phyloP scores from a whole-genome alignment of 2,113 vertebrate species.

The Crocuta crocuta region DNA sequence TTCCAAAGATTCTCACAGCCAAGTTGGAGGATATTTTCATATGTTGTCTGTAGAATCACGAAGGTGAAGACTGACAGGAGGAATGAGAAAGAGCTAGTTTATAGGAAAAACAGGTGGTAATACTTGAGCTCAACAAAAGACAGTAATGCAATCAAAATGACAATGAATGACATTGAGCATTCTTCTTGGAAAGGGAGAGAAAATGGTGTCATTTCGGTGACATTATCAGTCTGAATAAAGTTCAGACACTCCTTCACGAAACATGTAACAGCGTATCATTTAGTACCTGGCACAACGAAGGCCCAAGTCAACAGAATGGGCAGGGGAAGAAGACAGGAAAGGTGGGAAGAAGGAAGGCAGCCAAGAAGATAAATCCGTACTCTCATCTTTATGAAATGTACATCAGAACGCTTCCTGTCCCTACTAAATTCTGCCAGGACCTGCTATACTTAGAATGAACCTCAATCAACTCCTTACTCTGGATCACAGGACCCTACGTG shows the following conservation, averaged over 20 bases:
- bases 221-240: background rate
- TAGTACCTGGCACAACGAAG: background rate
- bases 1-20: background rate
- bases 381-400: background rate
- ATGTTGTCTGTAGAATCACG: background rate
- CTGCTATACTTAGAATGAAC: background rate
- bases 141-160: background rate
- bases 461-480: background rate
- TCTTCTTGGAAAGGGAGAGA: background rate
- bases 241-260: background rate
- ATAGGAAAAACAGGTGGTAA: background rate
- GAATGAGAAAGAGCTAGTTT: background rate
- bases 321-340: background rate
- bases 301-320: background rate
- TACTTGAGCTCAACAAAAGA: background rate
- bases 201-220: background rate
- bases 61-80: background rate
- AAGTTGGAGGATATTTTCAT: background rate
- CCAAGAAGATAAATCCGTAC: background rate
- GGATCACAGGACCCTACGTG: background rate
- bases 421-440: background rate
- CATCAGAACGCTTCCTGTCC: fast-evolving
- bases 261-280: background rate
- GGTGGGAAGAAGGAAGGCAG: background rate
- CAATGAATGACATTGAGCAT: background rate